A percentile compares a stretch with the other conserved stretches of the same genome.
phyloP scores from a whole-genome alignment of 2,888 invertebrate species.

The Augochlorella aurata region DNA sequence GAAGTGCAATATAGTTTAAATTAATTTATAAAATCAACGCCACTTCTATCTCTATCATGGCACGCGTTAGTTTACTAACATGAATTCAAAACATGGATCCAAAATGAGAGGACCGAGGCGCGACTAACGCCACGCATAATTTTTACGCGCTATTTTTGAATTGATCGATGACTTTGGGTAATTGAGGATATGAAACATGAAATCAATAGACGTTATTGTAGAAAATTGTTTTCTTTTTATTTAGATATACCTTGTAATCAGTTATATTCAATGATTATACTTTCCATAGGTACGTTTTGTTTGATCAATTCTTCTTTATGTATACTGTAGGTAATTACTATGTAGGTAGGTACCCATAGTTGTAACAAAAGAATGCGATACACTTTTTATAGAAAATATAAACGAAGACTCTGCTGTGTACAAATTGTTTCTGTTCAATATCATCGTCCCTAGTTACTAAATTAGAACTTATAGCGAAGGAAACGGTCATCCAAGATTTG shows the following conservation, averaged over 20 bases:
- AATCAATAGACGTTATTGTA: conserved; percentile 54
- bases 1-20: conserved; percentile 13
- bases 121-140: background rate
- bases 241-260: conserved; percentile 67
- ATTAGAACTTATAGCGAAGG: conserved; percentile 51
- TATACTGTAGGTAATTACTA: conserved; percentile 60
- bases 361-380: conserved; percentile 54
- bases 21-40: conserved; percentile 19
- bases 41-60: background rate
- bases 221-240: conserved; percentile 70
- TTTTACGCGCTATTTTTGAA: conserved; percentile 27
- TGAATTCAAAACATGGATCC: background rate
- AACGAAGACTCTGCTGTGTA: conserved; percentile 62
- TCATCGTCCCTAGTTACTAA: conserved; percentile 48
- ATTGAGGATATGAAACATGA: conserved; percentile 27
- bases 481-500: conserved; percentile 21
- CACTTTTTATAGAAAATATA: conserved; percentile 62
- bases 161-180: background rate
- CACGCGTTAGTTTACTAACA: background rate
- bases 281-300: conserved; percentile 66
- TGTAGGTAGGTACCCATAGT: conserved; percentile 42
- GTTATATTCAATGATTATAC: conserved; percentile 66
- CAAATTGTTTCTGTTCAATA: conserved; percentile 52
- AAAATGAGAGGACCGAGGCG: background rate
- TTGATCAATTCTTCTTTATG: conserved; percentile 59